Conservation (phyloP, 2,113 vertebrate genomes). For the Odocoileus hemionus region DNA sequence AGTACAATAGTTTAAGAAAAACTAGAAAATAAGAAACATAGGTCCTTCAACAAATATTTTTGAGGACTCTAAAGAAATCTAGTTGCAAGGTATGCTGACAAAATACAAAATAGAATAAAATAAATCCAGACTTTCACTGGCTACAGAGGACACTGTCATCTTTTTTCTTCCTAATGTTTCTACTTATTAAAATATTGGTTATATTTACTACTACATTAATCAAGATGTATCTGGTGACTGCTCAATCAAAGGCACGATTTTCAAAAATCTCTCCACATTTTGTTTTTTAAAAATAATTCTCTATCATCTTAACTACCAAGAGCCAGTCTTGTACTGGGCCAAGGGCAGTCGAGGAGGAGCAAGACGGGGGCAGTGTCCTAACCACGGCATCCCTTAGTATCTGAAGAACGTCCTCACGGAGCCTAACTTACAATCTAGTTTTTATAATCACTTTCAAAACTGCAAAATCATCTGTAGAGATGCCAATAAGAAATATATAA, state of each 20-base stretch:
- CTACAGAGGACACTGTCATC: neutral
- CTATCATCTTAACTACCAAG: constrained; percentile 8
- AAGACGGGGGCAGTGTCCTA: neutral
- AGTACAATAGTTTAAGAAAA: neutral
- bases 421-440: neutral
- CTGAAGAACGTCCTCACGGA: neutral
- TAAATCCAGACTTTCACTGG: neutral
- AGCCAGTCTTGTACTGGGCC: neutral
- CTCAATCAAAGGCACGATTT: constrained; percentile 1
- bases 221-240: constrained; percentile 19
- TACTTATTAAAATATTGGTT: neutral
- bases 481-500: constrained; percentile 58
- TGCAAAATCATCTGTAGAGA: constrained; percentile 43
- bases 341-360: neutral
- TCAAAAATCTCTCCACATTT: constrained; percentile 42
- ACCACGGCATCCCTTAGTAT: neutral
- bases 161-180: neutral
- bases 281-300: constrained; percentile 16
- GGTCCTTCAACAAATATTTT: neutral
- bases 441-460: constrained; percentile 32
- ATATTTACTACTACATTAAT: neutral
- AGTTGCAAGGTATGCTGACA: neutral
- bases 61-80: neutral
- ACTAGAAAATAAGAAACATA: neutral
- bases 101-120: neutral